Evolutionary conservation across 1,140 invertebrate genomes (phyloP), one percentile per base, ranked within the genome.

Genomic region (Harpegnathos saltator): DNA sequence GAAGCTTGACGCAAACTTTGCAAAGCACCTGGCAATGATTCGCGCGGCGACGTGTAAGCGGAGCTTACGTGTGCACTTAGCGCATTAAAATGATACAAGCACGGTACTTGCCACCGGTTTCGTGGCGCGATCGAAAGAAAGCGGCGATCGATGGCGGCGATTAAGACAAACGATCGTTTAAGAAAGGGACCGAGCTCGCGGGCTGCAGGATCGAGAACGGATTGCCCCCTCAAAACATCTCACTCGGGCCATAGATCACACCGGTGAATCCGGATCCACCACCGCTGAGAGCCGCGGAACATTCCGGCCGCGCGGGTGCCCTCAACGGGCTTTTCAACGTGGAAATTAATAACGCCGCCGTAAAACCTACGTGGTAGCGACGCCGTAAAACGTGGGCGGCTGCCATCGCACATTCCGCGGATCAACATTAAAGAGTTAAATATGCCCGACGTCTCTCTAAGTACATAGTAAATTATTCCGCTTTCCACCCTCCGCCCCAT

Each of bases 151-250:
- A 93, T 92, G 88, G 77, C 65, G 66, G 90, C 89, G 91, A 93
- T 93, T 93, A 92, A 93, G 91, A 90, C 89, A 91, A 93, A 93
- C 90, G 92, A 92, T 89, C 93, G 91, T 93, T 92, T 93, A 93
- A 89, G 88, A 90, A 63, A 82, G 73, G 78, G 74, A 82, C 85
- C 86, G 80, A 65, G 85, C 89, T 90, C 86, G 50, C 50, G 73
- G 52, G 29, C 66, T 24, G 68, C 68, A 80, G 85, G 90, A 93
- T 92, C 90, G 89, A 89, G 90, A 93, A 94, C 90, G 87, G 91
- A 94, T 94, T 90, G 90, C 59, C 92, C 92, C 83, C 74, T 94
- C 93, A 94, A 92, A 93, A 94, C 91, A 92, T 93, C 93, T 94
- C 92, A 93, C 93, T 93, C 89, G 90, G 74, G 24, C 89, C 85